phyloP scores from a whole-genome alignment of 2,888 invertebrate species.

The Drosophila borborema region DNA sequence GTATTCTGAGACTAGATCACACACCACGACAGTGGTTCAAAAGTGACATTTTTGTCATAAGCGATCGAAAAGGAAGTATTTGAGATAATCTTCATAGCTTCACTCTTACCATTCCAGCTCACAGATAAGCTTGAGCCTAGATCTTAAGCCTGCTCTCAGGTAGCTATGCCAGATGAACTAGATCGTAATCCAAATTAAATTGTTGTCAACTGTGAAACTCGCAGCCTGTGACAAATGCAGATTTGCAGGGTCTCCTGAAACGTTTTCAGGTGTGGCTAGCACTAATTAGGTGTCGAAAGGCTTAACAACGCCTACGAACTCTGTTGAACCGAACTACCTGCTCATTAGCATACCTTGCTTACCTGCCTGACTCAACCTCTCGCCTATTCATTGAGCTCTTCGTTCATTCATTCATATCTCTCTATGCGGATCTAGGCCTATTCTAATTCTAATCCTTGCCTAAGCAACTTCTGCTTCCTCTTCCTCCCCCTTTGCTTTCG shows the following conservation, averaged over 20 bases:
- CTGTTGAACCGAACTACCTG: conserved; percentile 56
- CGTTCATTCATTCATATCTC: conserved; percentile 36
- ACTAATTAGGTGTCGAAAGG: conserved; percentile 73
- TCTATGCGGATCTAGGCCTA: conserved; percentile 32
- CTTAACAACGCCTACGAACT: conserved; percentile 58
- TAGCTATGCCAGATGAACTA: not conserved
- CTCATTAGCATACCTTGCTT: conserved; percentile 48
- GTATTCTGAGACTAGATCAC: not conserved
- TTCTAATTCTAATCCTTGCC: conserved; percentile 53
- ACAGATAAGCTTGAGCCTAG: not conserved
- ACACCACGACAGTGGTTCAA: not conserved
- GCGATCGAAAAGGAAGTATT: not conserved
- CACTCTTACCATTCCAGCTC: not conserved
- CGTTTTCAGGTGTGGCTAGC: conserved; percentile 36
- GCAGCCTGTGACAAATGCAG: conserved; percentile 2
- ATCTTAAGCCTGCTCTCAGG: not conserved
- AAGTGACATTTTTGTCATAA: not conserved
- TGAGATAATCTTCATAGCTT: not conserved
- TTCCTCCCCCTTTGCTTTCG: conserved; percentile 47
- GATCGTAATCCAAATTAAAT: conserved; percentile 5
- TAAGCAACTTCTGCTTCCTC: conserved; percentile 43
- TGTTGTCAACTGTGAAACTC: conserved; percentile 4
- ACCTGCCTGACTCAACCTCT: conserved; percentile 4
- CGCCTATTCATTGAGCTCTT: conserved; percentile 14
- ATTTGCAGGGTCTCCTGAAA: not conserved